Evolutionary conservation across 1,140 invertebrate species (phyloP), one percentile per base, ranked within the genome.

Genomic region (Parasteatoda tepidariorum): DNA sequence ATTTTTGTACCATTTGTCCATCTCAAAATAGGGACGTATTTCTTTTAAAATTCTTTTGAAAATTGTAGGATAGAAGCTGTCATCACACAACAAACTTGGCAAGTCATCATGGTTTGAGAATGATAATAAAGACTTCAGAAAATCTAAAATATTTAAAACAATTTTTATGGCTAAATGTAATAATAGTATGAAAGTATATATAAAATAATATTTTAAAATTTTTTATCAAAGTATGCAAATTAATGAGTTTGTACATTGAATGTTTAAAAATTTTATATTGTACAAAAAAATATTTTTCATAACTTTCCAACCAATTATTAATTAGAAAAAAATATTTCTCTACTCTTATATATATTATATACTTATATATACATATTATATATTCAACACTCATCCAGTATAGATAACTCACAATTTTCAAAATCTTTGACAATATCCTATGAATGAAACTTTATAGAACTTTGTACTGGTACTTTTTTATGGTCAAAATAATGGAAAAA

Each of bases 1-100:
- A 82, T 70, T 61, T 3, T 31, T 22, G 33, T 68, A 70, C 78
- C 78, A 82, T 28, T 66, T 70, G 15, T 82, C 67, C 62, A 70
- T 82, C 67, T 70, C 3, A 22, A 82, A 61, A 22, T 24, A 22
- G n/a, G 78, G 78, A 22, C 78, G 18, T 24, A 82, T 48, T 31
- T 22, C 48, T 31, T 70, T 82, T 6, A 82, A 48, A 41, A 62
- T 48, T n/a, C 55, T 54, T 61, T 71, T 82, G 22, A 82, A 82
- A 13, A 82, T 48, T 61, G 54, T 82, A 22, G 78, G 78, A 30
- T 61, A 22, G 22, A 70, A 82, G 34, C 24, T 22, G 5, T 82
- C 78, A 71, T 70, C 78, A 61, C 66, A 70, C 11, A 82, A 38
- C n/a, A 82, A 54, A 28, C 26, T 82, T 3, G 30, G 13, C 68